These are phyloP conservation scores for Tetropium fuscum DNA, from an alignment of 2,888 invertebrate genomes.

Conservation along the genomic window DNA sequence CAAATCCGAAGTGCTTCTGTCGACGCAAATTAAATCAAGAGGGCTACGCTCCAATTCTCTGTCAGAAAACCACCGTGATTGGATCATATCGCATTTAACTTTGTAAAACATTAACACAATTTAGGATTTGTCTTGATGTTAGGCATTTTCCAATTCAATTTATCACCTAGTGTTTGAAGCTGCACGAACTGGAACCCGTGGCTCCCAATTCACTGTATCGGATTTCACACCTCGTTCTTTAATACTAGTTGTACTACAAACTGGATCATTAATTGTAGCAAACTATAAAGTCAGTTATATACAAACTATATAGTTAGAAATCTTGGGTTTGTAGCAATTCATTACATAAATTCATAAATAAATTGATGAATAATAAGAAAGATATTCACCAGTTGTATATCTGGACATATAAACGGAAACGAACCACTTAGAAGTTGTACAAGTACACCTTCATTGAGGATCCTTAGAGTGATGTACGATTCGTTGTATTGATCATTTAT, in stretches of 20 bases:
- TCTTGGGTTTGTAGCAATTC: too few species aligned
- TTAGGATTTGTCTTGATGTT: constrained; percentile 54
- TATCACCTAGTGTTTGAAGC: constrained; percentile 31
- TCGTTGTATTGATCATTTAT: too few species aligned
- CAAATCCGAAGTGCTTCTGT: constrained; percentile 45
- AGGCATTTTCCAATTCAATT: constrained; percentile 52
- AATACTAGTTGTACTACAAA: too few species aligned
- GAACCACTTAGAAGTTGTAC: too few species aligned
- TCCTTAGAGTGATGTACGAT: too few species aligned
- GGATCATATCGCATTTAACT: constrained; percentile 59
- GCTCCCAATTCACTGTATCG: constrained; percentile 7
- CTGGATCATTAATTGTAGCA: neutral
- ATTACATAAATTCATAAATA: too few species aligned
- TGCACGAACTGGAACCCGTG: constrained; percentile 17
- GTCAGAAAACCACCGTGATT: constrained; percentile 55
- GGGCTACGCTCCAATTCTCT: constrained; percentile 41
- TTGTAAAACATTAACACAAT: constrained; percentile 58
- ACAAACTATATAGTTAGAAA: too few species aligned
- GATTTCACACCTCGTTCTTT: constrained; percentile 5
- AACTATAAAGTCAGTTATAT: too few species aligned
- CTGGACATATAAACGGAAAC: too few species aligned
- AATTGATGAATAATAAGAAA: too few species aligned
- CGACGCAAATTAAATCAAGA: constrained; percentile 47
- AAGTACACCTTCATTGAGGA: too few species aligned
- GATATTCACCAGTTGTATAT: too few species aligned